Percentiles rank a stretch among this genome's conserved stretches.
Evolutionary conservation across 1,140 invertebrate genomes (phyloP).

Genomic region (Plodia interpunctella): DNA sequence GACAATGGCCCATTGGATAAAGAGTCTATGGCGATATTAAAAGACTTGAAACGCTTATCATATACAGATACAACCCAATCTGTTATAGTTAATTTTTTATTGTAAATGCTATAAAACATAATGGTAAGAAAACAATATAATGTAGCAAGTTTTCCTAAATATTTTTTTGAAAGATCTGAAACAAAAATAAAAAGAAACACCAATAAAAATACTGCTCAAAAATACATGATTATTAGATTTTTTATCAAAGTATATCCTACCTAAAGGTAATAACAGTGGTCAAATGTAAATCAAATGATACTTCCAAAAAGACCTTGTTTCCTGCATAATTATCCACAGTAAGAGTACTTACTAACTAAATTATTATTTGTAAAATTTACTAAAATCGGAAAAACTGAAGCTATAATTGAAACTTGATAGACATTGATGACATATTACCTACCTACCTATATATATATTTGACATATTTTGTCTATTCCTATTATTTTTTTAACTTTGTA

Average conservation of each 20-base stretch:
- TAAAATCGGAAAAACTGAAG: background rate
- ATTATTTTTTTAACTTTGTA: too few relatives aligned
- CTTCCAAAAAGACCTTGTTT: background rate
- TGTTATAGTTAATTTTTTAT: constrained; percentile 44
- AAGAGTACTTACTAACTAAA: background rate
- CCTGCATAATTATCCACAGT: constrained; percentile 3
- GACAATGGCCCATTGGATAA: constrained; percentile 88
- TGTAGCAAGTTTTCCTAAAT: background rate
- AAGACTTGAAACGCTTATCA: constrained; percentile 48
- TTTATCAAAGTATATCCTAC: background rate
- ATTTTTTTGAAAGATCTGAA: constrained; percentile 21
- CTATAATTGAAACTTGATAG: background rate
- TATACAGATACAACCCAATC: constrained; percentile 29
- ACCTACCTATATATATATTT: background rate
- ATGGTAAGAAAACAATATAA: constrained; percentile 43
- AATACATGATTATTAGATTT: background rate
- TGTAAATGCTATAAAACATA: constrained; percentile 65
- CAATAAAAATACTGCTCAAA: background rate
- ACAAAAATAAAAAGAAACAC: constrained; percentile 1
- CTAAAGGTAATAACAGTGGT: background rate
- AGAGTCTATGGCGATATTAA: constrained; percentile 41
- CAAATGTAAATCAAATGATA: background rate
- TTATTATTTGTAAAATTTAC: background rate
- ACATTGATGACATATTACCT: background rate
- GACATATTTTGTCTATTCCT: background rate